phyloP scores from a whole-genome alignment of 2,797 vertebrate genomes.

The Buceros bicornis region DNA sequence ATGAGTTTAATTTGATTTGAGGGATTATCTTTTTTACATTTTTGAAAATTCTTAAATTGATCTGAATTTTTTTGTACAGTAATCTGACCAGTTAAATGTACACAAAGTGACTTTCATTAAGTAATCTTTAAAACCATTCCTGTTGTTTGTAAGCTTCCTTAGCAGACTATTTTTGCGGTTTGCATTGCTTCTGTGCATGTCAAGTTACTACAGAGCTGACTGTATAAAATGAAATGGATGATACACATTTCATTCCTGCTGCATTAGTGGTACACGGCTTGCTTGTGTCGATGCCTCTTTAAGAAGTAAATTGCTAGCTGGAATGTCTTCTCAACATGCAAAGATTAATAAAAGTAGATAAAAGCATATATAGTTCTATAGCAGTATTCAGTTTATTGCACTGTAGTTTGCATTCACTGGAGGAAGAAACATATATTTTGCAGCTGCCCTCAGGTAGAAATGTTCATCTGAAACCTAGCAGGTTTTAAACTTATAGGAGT shows the following conservation, averaged over 20 bases:
- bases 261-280: neutral
- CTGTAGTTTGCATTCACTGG: neutral
- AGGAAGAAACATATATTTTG: neutral
- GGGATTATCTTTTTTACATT: neutral
- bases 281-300: neutral
- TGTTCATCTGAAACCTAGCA: neutral
- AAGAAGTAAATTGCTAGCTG: neutral
- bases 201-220: neutral
- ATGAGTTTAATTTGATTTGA: neutral
- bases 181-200: neutral
- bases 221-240: neutral
- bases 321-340: neutral
- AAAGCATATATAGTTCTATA: neutral
- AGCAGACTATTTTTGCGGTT: neutral
- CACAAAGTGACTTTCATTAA: neutral
- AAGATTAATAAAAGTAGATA: neutral
- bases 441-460: neutral
- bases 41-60: neutral
- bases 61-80: neutral
- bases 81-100: neutral
- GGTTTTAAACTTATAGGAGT: neutral
- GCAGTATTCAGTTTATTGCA: neutral
- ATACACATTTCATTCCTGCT: neutral
- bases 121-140: neutral
- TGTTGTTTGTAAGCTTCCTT: neutral